These are phyloP conservation scores for Spheniscus mendiculus DNA, from an alignment of 2,113 vertebrate species.

Conservation along the genomic window DNA sequence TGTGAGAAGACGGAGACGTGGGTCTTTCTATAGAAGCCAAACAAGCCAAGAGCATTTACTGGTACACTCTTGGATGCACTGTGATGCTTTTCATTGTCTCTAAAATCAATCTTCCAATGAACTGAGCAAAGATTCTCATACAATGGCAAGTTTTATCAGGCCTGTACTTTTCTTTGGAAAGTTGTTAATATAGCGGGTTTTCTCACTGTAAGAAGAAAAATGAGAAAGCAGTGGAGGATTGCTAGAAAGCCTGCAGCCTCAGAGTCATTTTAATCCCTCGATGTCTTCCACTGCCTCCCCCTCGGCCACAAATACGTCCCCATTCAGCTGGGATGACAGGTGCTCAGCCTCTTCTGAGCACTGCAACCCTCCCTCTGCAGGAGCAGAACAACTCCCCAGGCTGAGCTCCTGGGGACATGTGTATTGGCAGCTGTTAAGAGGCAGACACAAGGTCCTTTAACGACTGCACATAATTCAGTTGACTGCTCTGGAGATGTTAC, in stretches of 20 bases:
- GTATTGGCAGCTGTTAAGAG: not conserved
- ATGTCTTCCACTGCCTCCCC: not conserved
- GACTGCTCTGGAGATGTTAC: not conserved
- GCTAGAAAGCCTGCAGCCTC: not conserved
- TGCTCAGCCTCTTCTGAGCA: not conserved
- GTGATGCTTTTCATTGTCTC: not conserved
- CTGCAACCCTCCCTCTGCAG: not conserved
- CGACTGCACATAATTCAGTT: not conserved
- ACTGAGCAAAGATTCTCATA: not conserved
- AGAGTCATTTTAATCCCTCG: not conserved
- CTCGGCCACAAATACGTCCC: not conserved
- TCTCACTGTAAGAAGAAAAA: not conserved
- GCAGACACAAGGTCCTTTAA: not conserved
- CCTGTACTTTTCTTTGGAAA: not conserved
- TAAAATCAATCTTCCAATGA: not conserved
- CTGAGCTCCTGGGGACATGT: not conserved
- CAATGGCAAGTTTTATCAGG: not conserved
- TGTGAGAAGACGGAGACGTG: accelerated
- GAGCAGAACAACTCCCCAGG: not conserved
- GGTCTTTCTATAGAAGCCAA: not conserved
- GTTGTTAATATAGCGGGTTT: accelerated
- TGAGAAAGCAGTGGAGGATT: not conserved
- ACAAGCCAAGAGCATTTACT: not conserved
- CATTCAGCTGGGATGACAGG: not conserved
- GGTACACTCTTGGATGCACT: accelerated